Evolutionary conservation across 2,797 vertebrate species (phyloP).

Genomic region (Labroides dimidiatus): DNA sequence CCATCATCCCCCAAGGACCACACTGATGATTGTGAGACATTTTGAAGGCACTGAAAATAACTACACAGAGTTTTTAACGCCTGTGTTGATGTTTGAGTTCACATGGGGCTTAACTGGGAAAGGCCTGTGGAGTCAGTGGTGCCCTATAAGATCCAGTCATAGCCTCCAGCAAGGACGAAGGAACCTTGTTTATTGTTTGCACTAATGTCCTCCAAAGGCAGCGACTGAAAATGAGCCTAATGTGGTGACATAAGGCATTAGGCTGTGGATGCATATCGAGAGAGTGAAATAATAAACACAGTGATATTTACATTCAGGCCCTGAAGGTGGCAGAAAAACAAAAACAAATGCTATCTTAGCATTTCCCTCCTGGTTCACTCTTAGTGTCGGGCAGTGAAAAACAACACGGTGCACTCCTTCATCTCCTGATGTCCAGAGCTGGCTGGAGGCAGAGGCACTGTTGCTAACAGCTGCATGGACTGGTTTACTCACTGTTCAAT

Average conservation of each 20-base stretch:
- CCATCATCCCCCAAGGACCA: neutral
- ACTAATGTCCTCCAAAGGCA: conserved; percentile 26
- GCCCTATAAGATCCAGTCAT: neutral
- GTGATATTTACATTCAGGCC: conserved; percentile 35
- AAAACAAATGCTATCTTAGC: conserved; percentile 30
- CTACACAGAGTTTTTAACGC: neutral
- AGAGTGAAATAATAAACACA: conserved; percentile 17
- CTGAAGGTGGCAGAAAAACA: conserved; percentile 30
- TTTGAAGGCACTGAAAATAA: neutral
- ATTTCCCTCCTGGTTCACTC: conserved; percentile 12
- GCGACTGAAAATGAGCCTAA: conserved; percentile 41
- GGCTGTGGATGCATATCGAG: conserved; percentile 21
- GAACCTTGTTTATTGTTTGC: conserved; percentile 34
- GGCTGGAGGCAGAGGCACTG: conserved; percentile 8
- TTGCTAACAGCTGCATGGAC: conserved; percentile 26
- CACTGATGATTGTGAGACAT: neutral
- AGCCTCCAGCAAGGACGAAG: conserved; percentile 50
- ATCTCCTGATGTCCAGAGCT: conserved; percentile 35
- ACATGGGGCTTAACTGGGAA: conserved; percentile 1
- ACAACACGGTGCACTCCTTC: conserved; percentile 33
- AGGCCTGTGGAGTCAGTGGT: conserved; percentile 1
- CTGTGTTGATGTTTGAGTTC: neutral
- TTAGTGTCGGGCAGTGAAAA: conserved; percentile 23
- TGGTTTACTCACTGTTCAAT: conserved; percentile 13
- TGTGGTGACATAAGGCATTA: conserved; percentile 37